These are phyloP conservation scores for Emydoidea blandingii DNA, from an alignment of 2,797 vertebrate species.

Conservation along the genomic window DNA sequence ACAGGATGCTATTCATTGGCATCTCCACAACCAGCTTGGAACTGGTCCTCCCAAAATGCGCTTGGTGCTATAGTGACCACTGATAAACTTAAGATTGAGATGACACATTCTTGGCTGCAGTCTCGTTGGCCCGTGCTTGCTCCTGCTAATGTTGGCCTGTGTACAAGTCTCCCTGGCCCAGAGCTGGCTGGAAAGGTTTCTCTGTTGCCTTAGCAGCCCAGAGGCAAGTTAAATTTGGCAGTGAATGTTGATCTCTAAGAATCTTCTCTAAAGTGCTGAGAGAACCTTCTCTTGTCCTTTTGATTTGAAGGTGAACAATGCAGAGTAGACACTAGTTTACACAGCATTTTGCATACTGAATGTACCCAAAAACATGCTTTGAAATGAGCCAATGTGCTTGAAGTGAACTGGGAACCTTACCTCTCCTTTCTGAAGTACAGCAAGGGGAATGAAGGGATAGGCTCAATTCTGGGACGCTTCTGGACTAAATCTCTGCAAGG, in stretches of 20 bases:
- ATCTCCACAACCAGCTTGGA: not conserved
- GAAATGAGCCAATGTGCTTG: not conserved
- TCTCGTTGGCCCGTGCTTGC: accelerated
- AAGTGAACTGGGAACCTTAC: not conserved
- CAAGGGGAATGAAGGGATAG: not conserved
- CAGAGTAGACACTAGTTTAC: not conserved
- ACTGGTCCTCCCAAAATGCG: not conserved
- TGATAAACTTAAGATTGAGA: not conserved
- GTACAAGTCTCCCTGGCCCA: not conserved
- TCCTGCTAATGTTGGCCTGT: not conserved
- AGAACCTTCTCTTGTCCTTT: not conserved
- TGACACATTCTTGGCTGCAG: not conserved
- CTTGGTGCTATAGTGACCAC: not conserved
- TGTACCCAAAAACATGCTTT: accelerated
- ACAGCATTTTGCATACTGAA: not conserved
- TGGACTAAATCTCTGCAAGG: not conserved
- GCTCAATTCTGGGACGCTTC: not conserved
- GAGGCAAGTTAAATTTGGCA: slow-evolving; percentile 1
- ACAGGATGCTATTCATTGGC: not conserved
- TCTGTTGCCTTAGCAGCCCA: not conserved
- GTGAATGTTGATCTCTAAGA: not conserved
- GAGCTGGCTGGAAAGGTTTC: not conserved
- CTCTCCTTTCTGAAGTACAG: not conserved
- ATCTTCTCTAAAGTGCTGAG: not conserved
- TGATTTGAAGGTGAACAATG: not conserved